Percentiles rank a stretch among this genome's conserved stretches.
Conservation (phyloP, 2,888 invertebrate species). For the Germaria angustata region DNA sequence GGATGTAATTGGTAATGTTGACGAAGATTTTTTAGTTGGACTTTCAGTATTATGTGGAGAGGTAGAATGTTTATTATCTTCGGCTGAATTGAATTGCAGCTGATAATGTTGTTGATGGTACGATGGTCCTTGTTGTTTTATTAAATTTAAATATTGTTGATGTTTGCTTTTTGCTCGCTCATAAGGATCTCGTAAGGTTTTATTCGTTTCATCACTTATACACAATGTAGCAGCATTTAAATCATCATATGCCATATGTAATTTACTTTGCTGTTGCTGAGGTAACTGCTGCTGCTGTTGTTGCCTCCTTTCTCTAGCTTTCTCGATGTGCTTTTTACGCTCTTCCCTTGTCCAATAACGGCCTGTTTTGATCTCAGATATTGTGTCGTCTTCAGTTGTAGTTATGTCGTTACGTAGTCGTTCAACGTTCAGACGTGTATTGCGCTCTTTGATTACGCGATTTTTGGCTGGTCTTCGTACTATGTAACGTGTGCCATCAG, state of each 20-base stretch:
- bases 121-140: slow-evolving; percentile 32
- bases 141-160: slow-evolving; percentile 34
- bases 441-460: slow-evolving; percentile 83
- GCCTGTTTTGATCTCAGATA: slow-evolving; percentile 88
- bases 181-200: slow-evolving; percentile 17
- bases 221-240: slow-evolving; percentile 20
- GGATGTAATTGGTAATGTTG: slow-evolving; percentile 15
- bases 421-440: slow-evolving; percentile 84
- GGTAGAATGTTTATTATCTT: slow-evolving; percentile 23
- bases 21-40: slow-evolving; percentile 36
- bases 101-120: slow-evolving; percentile 66
- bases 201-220: slow-evolving; percentile 17
- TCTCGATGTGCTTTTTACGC: slow-evolving; percentile 86
- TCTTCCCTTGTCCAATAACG: slow-evolving; percentile 89
- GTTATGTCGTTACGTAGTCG: slow-evolving; percentile 80
- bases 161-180: slow-evolving; percentile 17
- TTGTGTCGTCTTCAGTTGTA: slow-evolving; percentile 89
- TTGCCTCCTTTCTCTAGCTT: slow-evolving; percentile 84
- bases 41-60: slow-evolving; percentile 15
- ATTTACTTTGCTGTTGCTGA: slow-evolving; percentile 39
- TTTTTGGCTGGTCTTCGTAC: slow-evolving; percentile 86
- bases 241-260: neutral
- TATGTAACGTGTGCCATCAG: slow-evolving; percentile 89
- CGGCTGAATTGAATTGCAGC: slow-evolving; percentile 65
- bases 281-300: slow-evolving; percentile 71